Evolutionary conservation across 2,888 invertebrate genomes (phyloP), one percentile per base, ranked within the genome.

Genomic region (Ochropleura leucogaster): DNA sequence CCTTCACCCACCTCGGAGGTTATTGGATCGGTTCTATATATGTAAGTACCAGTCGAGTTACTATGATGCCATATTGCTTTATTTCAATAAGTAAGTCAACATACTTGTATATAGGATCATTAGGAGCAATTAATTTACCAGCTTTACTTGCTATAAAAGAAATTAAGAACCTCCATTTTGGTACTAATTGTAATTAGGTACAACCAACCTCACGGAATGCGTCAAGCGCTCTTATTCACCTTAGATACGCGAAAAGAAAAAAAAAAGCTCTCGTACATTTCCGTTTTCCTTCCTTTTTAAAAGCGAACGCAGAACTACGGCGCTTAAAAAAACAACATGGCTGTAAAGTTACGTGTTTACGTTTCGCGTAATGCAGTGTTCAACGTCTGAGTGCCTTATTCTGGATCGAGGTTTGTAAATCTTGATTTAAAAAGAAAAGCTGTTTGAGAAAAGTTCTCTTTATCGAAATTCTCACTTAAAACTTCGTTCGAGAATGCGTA

Each of bases 291-390:
- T 40, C 80, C 68, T 66, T 80, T 74, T 71, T 57, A 80, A 80
- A 80, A 80, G 40, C 44, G 55, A 66, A 66, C 65, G 53, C 10
- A 74, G 69, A 80, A 80, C 69, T 53, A 51, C 81, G 72, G 70
- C 55, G 42, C 69, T 20, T 72, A 63, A 59, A 66, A 69, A 72
- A 69, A 65, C 76, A 64, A 81, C n/a, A 74, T 46, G 40, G 40
- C 63, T 51, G 74, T 46, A 73, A 74, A 68, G 67, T 68, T 66
- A 57, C 10, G 46, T 47, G 78, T 80, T 83, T 84, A 78, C 78
- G 75, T 69, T 70, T 72, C 64, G 77, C 73, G 60, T 82, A 88
- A 87, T 84, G 86, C 84, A 84, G 86, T 63, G 59, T 60, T 62
- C 20, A 64, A 42, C 20, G 75, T 77, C 72, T 74, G 67, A 80